phyloP scores from a whole-genome alignment of 2,113 vertebrate genomes.

The Tonatia bakeri region DNA sequence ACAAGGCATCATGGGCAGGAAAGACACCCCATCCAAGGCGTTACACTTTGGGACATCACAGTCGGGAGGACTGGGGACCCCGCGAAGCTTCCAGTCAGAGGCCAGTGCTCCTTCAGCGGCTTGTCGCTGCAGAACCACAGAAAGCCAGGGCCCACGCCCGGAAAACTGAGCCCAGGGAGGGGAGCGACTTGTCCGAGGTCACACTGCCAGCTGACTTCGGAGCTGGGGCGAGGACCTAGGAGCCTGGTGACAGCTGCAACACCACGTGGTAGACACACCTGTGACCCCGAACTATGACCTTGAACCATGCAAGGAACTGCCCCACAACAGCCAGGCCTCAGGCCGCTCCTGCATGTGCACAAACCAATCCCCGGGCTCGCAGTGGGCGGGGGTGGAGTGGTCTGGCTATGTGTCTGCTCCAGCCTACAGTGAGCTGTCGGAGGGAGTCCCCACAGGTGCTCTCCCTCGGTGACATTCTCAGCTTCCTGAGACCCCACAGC shows the following conservation, averaged over 20 bases:
- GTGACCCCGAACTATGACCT: rapidly evolving
- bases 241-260: rapidly evolving
- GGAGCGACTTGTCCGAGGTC: background rate
- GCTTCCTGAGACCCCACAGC: background rate
- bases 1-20: background rate
- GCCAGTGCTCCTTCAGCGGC: background rate
- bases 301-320: background rate
- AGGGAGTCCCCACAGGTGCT: rapidly evolving
- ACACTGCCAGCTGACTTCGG: background rate
- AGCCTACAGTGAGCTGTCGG: background rate
- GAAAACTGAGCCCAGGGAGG: background rate
- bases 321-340: rapidly evolving
- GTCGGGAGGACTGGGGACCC: background rate
- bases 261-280: too few relatives aligned
- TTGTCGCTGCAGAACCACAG: background rate
- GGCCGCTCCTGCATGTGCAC: too few relatives aligned
- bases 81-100: background rate
- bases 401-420: background rate
- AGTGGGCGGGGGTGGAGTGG: background rate
- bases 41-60: background rate
- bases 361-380: background rate
- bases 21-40: too few relatives aligned
- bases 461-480: background rate
- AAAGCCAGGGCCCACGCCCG: background rate
- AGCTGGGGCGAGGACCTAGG: background rate